Conservation (phyloP, 2,113 vertebrate species). For the Anoplopoma fimbria region DNA sequence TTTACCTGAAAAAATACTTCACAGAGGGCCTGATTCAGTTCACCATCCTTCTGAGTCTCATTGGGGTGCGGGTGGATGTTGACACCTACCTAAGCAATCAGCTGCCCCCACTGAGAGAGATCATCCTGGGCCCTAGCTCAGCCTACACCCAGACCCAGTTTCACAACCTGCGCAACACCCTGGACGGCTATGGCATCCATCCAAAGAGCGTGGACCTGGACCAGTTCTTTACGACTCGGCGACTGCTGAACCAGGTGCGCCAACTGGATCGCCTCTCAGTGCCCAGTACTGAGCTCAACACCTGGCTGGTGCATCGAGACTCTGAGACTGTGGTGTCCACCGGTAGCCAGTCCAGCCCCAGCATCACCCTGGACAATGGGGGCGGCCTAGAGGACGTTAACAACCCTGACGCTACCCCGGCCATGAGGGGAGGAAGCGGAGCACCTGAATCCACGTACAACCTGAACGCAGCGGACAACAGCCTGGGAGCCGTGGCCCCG, state of each 20-base stretch:
- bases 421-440: conserved; percentile 89
- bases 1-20: conserved; percentile 99
- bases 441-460: conserved; percentile 89
- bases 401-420: conserved; percentile 85
- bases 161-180: conserved; percentile 96
- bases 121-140: conserved; percentile 98
- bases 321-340: conserved; percentile 91
- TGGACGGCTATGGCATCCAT: conserved; percentile 98
- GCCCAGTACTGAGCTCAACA: conserved; percentile 92
- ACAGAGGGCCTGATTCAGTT: conserved; percentile 99
- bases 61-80: conserved; percentile 97
- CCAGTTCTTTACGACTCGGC: conserved; percentile 92
- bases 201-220: conserved; percentile 98
- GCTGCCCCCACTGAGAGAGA: conserved; percentile 95
- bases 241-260: conserved; percentile 94
- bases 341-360: conserved; percentile 86
- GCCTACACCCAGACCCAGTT: conserved; percentile 99
- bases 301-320: conserved; percentile 97
- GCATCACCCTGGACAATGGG: conserved; percentile 89
- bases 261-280: conserved; percentile 94
- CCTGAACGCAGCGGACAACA: conserved; percentile 89
- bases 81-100: conserved; percentile 96
- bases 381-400: conserved; percentile 89
- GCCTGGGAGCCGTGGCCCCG: conserved; percentile 92
- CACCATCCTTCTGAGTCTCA: conserved; percentile 98